phyloP scores from a whole-genome alignment of 1,140 invertebrate species.

The Ptiloglossa arizonensis region DNA sequence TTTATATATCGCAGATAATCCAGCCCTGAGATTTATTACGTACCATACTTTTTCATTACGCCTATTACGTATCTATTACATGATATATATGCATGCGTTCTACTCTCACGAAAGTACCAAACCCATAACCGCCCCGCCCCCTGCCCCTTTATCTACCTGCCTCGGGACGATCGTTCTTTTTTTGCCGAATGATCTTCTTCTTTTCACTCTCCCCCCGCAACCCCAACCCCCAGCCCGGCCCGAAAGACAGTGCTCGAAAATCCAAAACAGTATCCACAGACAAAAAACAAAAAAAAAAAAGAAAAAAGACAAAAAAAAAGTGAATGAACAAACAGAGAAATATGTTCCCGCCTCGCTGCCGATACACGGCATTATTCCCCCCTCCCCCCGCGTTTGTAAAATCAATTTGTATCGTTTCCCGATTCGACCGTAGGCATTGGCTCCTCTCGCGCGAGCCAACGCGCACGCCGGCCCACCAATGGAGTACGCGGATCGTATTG shows the following conservation, averaged over 20 bases:
- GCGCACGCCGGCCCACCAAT: conserved; percentile 53
- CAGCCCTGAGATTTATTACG: conserved; percentile 53
- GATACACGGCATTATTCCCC: conserved; percentile 5
- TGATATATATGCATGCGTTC: conserved; percentile 66
- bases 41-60: conserved; percentile 56
- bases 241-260: conserved; percentile 51
- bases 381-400: conserved; percentile 55
- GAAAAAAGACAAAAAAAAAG: conserved; percentile 1
- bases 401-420: conserved; percentile 69
- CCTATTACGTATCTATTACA: conserved; percentile 63
- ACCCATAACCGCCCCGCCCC: not conserved
- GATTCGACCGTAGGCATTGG: conserved; percentile 62
- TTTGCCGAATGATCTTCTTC: conserved; percentile 37
- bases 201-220: not conserved
- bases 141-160: conserved; percentile 20
- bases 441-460: conserved; percentile 47
- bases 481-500: conserved; percentile 69
- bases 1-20: conserved; percentile 59
- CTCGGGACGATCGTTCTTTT: conserved; percentile 51
- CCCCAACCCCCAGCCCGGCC: not conserved
- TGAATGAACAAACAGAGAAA: conserved; percentile 24
- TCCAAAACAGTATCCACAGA: conserved; percentile 3
- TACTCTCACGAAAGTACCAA: conserved; percentile 58
- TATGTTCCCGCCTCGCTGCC: conserved; percentile 63
- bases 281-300: conserved; percentile 6